These are phyloP conservation scores for Strongylocentrotus purpuratus DNA, from an alignment of 35 echinoderm and acorn worm genomes.

Conservation along the genomic window DNA sequence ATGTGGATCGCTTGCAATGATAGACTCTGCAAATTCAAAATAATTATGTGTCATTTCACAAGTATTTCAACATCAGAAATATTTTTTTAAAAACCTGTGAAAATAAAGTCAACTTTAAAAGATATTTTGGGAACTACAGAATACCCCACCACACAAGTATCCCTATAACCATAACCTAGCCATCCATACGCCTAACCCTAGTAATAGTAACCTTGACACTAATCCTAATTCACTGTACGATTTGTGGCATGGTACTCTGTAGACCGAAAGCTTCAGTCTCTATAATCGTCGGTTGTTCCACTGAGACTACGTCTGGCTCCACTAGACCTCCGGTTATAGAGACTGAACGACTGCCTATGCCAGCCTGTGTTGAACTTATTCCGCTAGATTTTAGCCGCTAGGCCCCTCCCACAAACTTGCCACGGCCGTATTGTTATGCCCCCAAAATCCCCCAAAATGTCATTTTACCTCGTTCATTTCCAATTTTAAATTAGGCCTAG, in stretches of 20 bases:
- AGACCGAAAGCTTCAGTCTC: no score
- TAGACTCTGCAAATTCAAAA: constrained; percentile 51
- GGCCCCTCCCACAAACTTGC: no score
- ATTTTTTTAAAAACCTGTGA: not conserved
- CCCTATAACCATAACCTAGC: not conserved
- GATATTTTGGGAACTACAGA: not conserved
- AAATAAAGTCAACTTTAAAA: not conserved
- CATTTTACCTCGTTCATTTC: no score
- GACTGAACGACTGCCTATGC: no score
- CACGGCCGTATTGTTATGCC: no score
- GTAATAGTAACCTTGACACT: not conserved
- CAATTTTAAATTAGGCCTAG: no score
- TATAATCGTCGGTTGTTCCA: no score
- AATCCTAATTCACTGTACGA: not conserved
- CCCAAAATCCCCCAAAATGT: no score
- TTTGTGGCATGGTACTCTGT: not conserved
- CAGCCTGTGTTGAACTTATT: no score
- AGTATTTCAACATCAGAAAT: not conserved
- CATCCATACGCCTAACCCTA: not conserved
- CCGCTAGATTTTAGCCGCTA: no score
- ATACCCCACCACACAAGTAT: not conserved
- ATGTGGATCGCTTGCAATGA: constrained; percentile 49
- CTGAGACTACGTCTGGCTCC: no score
- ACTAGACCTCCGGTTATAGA: no score
- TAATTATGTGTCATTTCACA: not conserved